Base-by-base conservation (phyloP, 2,888 invertebrate genomes). In the Coremacera marginata region DNA sequence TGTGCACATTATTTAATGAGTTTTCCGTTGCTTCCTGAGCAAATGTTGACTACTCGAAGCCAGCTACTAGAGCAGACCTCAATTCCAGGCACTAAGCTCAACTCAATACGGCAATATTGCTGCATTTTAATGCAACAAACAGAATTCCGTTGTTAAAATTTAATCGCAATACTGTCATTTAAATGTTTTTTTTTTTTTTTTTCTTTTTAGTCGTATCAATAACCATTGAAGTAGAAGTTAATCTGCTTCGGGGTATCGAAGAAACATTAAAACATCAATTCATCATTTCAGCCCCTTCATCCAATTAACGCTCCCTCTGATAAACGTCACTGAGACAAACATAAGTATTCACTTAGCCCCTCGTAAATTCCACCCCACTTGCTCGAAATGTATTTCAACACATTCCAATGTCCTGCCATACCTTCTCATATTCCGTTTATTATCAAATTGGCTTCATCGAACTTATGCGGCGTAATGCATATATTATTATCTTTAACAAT, bases 311-410 rank as follows among this genome's bases (percentile, higher is more conserved):
- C 27, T 51, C 25, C 52, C 25, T 16, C 65, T 34, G 60, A 14
- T 8, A 34, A 70, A 25, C 51, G 62, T 63, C 62, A 63, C 73
- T 27, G 27, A 31, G n/a, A 51, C 22, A 34, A 55, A 67, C 74
- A 74, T 55, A 74, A 74, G 37, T 67, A 74, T 74, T 74, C 74
- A 74, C 65, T 74, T 74, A 74, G 27, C 11, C 44, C 44, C 11
- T 11, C 44, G 14, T 44, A 3, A 44, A 44, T 44, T 44, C 44
- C 44, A 44, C 14, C 44, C 44, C 14, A 44, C 14, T 44, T 11
- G 0, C 44, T 44, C 63, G 14, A 27, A 31, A 8, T 19, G 67
- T 11, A 25, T 16, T 3, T 27, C 49, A 60, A 22, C 57, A 27
- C 57, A 72, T 72, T 37, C 60, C 62, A 25, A 63, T 62, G 71